These are phyloP conservation scores for chimpanzee (Pan troglodytes) DNA, from an alignment of 2,113 vertebrate species.

Conservation along the genomic window NHGRI_mPanTro3-v2.1_pri NC_072398.2:47493001-47493500, in stretches of 20 bases:
- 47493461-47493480: background rate
- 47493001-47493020: no score
- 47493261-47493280: background rate
- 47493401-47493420: background rate
- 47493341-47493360: background rate
- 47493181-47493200: no score
- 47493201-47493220: no score
- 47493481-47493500: background rate
- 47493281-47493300: background rate
- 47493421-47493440: background rate
- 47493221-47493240: background rate
- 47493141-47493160: no score
- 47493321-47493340: accelerated
- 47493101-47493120: no score
- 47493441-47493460: background rate
- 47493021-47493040: no score
- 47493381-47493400: background rate
- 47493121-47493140: no score
- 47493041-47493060: no score
- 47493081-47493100: no score
- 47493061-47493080: no score
- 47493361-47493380: background rate
- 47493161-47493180: no score
- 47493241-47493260: accelerated
- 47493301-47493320: accelerated